Evolutionary conservation across 2,888 invertebrate species (phyloP).

Genomic region (Cotesia congregata): DNA sequence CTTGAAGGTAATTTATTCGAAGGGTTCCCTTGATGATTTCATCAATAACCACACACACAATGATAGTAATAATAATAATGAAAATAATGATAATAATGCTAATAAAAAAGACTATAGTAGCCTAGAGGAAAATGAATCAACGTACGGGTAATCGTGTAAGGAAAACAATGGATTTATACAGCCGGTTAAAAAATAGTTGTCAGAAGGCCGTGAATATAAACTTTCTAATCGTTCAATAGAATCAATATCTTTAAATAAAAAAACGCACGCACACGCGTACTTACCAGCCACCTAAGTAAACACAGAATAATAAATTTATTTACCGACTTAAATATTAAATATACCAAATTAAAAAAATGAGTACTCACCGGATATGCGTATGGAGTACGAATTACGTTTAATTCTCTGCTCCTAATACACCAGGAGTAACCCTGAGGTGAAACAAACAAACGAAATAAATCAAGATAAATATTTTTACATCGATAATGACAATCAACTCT

Average conservation of each 20-base stretch:
- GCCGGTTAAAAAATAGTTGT: conserved; percentile 3
- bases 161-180: conserved; percentile 16
- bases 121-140: neutral
- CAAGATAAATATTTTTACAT: neutral
- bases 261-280: conserved; percentile 1
- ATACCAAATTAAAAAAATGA: conserved; percentile 4
- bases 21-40: conserved; percentile 17
- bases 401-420: conserved; percentile 69
- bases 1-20: neutral
- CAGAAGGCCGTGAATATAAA: conserved; percentile 34
- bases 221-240: conserved; percentile 40
- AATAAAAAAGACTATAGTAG: conserved; percentile 12
- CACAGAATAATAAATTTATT: neutral
- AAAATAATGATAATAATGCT: conserved; percentile 1
- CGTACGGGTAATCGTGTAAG: neutral
- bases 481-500: neutral
- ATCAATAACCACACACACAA: conserved; percentile 9
- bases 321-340: neutral
- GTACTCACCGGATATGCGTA: conserved; percentile 68
- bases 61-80: neutral
- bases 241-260: conserved; percentile 24
- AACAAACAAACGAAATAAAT: conserved; percentile 14
- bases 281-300: neutral
- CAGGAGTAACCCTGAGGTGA: neutral
- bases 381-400: conserved; percentile 67